Percentiles rank a stretch among this genome's conserved stretches.
These are phyloP conservation scores for Spodoptera frugiperda DNA, from an alignment of 1,140 invertebrate genomes.

Conservation along the genomic window DNA sequence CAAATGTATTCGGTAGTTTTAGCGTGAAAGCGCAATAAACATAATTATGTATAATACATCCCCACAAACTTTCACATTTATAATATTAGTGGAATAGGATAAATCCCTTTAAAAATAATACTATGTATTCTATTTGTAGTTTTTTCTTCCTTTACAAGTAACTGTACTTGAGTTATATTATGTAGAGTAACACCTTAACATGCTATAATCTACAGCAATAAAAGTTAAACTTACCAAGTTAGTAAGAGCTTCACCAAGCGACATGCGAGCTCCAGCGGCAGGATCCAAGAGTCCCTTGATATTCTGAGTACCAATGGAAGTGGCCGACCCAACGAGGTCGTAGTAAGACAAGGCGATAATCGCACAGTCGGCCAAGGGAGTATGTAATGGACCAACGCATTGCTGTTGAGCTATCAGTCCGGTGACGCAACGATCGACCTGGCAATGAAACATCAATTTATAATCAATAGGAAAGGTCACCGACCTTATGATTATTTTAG, in stretches of 20 bases:
- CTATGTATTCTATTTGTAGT: too few species aligned
- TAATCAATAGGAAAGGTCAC: too few species aligned
- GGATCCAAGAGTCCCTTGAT: conserved; percentile 96
- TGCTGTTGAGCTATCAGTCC: conserved; percentile 98
- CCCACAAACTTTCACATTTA: too few species aligned
- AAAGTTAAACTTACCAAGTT: conserved; percentile 90
- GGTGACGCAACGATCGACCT: conserved; percentile 98
- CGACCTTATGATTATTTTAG: too few species aligned
- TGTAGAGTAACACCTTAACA: too few species aligned
- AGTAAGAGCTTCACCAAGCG: conserved; percentile 97
- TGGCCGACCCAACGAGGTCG: conserved; percentile 93
- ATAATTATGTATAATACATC: too few species aligned
- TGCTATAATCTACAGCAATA: neutral
- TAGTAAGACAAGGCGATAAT: conserved; percentile 95
- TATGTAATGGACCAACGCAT: conserved; percentile 98
- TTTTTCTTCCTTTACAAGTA: too few species aligned
- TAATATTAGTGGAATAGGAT: too few species aligned
- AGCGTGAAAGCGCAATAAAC: too few species aligned
- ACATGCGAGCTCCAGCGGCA: conserved; percentile 95
- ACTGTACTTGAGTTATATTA: too few species aligned
- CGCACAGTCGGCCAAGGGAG: conserved; percentile 97
- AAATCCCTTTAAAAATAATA: too few species aligned
- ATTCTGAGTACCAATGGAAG: conserved; percentile 98
- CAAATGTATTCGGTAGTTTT: too few species aligned
- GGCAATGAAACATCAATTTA: conserved; percentile 5